phyloP scores from a whole-genome alignment of 2,113 vertebrate species.

The Tor tambroides region DNA sequence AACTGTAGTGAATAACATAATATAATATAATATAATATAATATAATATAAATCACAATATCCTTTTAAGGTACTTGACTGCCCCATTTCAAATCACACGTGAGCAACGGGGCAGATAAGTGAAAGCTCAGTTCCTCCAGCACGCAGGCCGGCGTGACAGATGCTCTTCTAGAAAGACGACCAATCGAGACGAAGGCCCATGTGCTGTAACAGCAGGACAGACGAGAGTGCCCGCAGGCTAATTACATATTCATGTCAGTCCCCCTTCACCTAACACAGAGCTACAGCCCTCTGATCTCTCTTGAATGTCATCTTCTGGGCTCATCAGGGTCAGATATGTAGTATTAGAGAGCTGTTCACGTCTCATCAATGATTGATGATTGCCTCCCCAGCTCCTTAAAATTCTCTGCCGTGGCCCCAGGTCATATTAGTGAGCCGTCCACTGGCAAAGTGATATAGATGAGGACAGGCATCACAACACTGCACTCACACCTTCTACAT shows the following conservation, averaged over 20 bases:
- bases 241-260: constrained; percentile 41
- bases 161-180: constrained; percentile 49
- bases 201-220: constrained; percentile 47
- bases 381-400: constrained; percentile 46
- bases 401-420: constrained; percentile 57
- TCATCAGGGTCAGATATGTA: background rate
- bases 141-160: constrained; percentile 58
- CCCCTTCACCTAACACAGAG: constrained; percentile 34
- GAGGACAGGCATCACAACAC: constrained; percentile 69
- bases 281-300: background rate
- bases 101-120: constrained; percentile 37
- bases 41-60: background rate
- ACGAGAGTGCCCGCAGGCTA: constrained; percentile 21
- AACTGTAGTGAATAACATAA: background rate
- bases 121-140: constrained; percentile 51
- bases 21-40: background rate
- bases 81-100: background rate
- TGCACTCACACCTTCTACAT: constrained; percentile 49
- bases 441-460: constrained; percentile 58
- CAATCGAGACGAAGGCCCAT: constrained; percentile 27
- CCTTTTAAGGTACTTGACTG: background rate
- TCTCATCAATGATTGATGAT: constrained; percentile 8
- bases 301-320: background rate
- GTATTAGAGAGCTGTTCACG: background rate
- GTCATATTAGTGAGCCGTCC: constrained; percentile 62